These are phyloP conservation scores for Brenthis hecate DNA, from an alignment of 2,888 invertebrate species.

Conservation along the genomic window DNA sequence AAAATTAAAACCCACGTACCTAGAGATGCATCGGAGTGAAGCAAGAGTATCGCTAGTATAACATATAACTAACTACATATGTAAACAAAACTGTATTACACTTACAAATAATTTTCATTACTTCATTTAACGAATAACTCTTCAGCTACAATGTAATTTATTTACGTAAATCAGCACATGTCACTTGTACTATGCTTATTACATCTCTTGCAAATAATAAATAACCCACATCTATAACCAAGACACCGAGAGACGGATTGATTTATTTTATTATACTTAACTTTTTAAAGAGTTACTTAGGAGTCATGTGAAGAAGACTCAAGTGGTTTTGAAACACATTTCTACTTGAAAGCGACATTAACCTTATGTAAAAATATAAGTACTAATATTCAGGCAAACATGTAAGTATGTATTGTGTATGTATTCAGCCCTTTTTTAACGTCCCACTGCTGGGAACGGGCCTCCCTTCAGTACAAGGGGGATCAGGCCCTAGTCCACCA, in stretches of 20 bases:
- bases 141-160: not conserved
- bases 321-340: constrained; percentile 32
- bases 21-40: too few species aligned
- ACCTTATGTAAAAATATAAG: not conserved
- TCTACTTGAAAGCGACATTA: constrained; percentile 31
- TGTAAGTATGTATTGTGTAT: not conserved
- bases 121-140: too few species aligned
- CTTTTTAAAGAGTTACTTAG: constrained; percentile 38
- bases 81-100: too few species aligned
- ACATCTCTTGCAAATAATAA: constrained; percentile 40
- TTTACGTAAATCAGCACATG: not conserved
- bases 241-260: constrained; percentile 42
- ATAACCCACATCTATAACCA: constrained; percentile 43
- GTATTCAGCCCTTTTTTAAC: too few species aligned
- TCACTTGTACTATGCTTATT: constrained; percentile 15
- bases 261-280: constrained; percentile 44
- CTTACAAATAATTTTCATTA: too few species aligned
- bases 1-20: too few species aligned
- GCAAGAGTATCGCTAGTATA: too few species aligned
- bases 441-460: too few species aligned
- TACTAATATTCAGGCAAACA: not conserved
- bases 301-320: constrained; percentile 24
- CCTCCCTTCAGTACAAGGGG: too few species aligned
- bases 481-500: too few species aligned
- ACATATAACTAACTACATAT: not conserved